Percentiles rank a stretch among this genome's conserved stretches.
These are phyloP conservation scores for Sclerodermus sp. DNA, from an alignment of 2,888 invertebrate genomes.

Conservation along the genomic window DNA sequence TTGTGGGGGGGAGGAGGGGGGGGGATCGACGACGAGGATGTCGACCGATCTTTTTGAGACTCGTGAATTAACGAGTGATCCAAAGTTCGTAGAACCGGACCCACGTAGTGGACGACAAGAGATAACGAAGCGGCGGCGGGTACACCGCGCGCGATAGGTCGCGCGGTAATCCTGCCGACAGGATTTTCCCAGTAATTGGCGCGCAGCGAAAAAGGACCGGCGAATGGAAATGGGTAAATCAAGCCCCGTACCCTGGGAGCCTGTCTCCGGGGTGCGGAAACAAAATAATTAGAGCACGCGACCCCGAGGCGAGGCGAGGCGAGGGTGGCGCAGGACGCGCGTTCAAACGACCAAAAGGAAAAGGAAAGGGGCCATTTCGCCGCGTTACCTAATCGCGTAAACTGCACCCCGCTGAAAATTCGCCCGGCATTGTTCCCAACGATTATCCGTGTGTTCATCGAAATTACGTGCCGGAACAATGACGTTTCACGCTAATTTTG, in stretches of 20 bases:
- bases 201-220: too few species aligned
- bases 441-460: slow-evolving; percentile 21
- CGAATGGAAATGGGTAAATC: slow-evolving; percentile 17
- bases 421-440: slow-evolving; percentile 28
- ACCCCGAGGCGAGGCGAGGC: too few species aligned
- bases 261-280: slow-evolving; percentile 36
- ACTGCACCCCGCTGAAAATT: slow-evolving; percentile 24
- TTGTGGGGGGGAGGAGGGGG: too few species aligned
- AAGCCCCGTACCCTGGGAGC: slow-evolving; percentile 2
- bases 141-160: too few species aligned
- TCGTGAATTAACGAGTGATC: too few species aligned
- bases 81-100: too few species aligned
- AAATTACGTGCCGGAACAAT: not conserved
- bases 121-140: too few species aligned
- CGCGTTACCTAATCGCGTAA: slow-evolving; percentile 34
- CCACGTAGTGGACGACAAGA: too few species aligned
- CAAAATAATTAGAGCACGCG: slow-evolving; percentile 36
- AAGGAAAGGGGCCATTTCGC: slow-evolving; percentile 19
- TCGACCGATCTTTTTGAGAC: too few species aligned
- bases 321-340: slow-evolving; percentile 1
- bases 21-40: too few species aligned
- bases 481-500: slow-evolving; percentile 9
- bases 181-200: too few species aligned
- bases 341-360: slow-evolving; percentile 12
- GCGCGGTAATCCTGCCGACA: too few species aligned